A percentile compares a stretch with the other conserved stretches of the same genome.
Evolutionary conservation across 2,113 vertebrate species (phyloP).

Genomic region (Suricata suricatta): DNA sequence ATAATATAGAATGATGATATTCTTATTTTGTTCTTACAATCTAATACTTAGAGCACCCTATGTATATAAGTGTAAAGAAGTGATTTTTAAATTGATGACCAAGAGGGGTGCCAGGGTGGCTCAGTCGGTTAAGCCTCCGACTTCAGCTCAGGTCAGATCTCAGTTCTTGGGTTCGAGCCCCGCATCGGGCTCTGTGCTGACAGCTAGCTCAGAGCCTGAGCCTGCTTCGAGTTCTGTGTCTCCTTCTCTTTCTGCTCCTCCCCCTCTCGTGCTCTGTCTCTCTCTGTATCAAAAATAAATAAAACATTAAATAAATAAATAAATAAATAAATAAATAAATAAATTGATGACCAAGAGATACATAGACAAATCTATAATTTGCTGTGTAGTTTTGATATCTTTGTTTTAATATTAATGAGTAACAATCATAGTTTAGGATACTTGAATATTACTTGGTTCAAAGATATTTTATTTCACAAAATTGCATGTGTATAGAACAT

Average conservation of each 20-base stretch:
- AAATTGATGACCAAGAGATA: background rate
- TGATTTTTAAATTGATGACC: background rate
- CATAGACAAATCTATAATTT: background rate
- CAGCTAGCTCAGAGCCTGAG: too few relatives aligned
- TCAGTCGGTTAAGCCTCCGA: too few relatives aligned
- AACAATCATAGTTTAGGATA: background rate
- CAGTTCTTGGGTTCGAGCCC: too few relatives aligned
- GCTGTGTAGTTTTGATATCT: background rate
- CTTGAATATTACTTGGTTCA: background rate
- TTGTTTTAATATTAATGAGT: background rate
- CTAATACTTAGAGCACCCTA: background rate
- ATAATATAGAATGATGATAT: background rate
- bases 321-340: too few relatives aligned
- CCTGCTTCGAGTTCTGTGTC: too few relatives aligned
- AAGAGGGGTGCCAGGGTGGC: too few relatives aligned
- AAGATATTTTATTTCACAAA: background rate
- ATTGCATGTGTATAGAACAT: background rate
- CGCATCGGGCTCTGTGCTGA: too few relatives aligned
- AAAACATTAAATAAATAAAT: too few relatives aligned
- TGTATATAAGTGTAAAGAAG: background rate
- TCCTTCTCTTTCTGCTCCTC: too few relatives aligned
- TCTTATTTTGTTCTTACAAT: background rate
- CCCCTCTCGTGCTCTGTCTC: too few relatives aligned
- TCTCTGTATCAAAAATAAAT: too few relatives aligned
- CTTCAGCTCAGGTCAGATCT: too few relatives aligned